Base-by-base conservation (phyloP, 2,113 vertebrate species). In the Corvus moneduloides region DNA sequence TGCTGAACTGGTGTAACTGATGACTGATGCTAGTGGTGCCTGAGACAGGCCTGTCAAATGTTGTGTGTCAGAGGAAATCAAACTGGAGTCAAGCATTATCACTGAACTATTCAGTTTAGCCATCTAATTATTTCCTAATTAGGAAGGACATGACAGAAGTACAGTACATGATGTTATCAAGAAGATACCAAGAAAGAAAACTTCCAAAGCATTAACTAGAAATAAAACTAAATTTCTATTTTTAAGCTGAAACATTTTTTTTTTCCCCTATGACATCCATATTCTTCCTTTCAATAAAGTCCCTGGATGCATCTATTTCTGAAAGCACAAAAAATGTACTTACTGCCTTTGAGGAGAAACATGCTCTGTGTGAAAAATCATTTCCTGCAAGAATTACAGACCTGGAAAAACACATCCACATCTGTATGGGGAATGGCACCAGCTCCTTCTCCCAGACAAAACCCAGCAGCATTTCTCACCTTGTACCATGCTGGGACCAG, bases 181-280 rank as follows among this genome's bases (percentile, higher is more conserved):
- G 61, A 80, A 73, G 43, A 44, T 10, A 67, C 2, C 8, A 67
- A 68, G 49, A 80, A 84, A 67, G 27, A 87, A 82, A 79, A 56
- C 4, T 59, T 71, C 58, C 32, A 79, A 68, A 64, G 16, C 19
- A 75, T 64, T 54, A 59, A 71, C 19, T 58, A 69, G 58, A 69
- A 83, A 85, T 63, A 69, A 83, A 80, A 84, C 13, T 4, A 63
- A 44, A 61, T 41, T 22, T 69, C 11, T 68, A 7, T 48, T 85
- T 95, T 72, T 48, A 73, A 63, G 7, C 11, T 39, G 30, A 51
- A 81, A 62, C 7, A 30, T 4, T 1, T 6, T 22, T n/a, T 26
- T 33, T 4, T 1, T 3, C 0, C 0, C 3, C 3, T 0, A 1
- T 19, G 28, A 54, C 46, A 73, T 84, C 43, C 0, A 0, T 56